Evolutionary conservation across 37 sponge, comb jelly and placozoan species (phyloP).

Genomic region (Theonella swinhoei): DNA sequence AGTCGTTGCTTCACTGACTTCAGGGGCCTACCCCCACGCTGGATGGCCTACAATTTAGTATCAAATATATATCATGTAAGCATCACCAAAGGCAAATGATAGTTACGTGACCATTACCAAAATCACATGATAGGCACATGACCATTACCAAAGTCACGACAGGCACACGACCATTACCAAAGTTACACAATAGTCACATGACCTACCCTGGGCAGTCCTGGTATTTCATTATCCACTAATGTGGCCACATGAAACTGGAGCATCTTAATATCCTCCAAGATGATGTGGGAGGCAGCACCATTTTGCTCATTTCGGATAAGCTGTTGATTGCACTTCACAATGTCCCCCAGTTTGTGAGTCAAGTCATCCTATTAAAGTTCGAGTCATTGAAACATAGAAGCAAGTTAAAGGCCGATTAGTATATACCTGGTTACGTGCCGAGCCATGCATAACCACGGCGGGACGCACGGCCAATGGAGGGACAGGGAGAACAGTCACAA

Average conservation of each 20-base stretch:
- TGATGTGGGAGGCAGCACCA: slow-evolving; percentile 98
- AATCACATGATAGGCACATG: neutral
- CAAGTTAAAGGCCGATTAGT: neutral
- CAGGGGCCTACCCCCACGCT: slow-evolving; percentile 91
- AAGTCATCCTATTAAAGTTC: slow-evolving; percentile 84
- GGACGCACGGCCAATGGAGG: slow-evolving; percentile 97
- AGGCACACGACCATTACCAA: neutral
- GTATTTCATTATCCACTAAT: slow-evolving; percentile 95
- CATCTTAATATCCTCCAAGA: slow-evolving; percentile 95
- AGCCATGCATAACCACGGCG: slow-evolving; percentile 96
- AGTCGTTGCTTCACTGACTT: slow-evolving; percentile 97
- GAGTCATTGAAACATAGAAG: neutral
- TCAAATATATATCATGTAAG: neutral
- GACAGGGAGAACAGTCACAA: slow-evolving; percentile 91
- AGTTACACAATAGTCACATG: slow-evolving; percentile 1
- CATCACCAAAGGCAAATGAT: no score
- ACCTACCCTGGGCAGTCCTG: slow-evolving; percentile 89
- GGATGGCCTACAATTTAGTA: slow-evolving; percentile 73
- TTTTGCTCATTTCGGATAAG: slow-evolving; percentile 94
- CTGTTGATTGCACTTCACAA: slow-evolving; percentile 97
- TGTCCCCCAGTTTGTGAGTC: slow-evolving; percentile 98
- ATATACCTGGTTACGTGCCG: slow-evolving; percentile 89
- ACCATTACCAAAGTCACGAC: neutral
- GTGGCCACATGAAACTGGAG: slow-evolving; percentile 99
- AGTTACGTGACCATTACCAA: neutral